Conservation (phyloP, 2,888 invertebrate species). For the Drosophila rellima region DNA sequence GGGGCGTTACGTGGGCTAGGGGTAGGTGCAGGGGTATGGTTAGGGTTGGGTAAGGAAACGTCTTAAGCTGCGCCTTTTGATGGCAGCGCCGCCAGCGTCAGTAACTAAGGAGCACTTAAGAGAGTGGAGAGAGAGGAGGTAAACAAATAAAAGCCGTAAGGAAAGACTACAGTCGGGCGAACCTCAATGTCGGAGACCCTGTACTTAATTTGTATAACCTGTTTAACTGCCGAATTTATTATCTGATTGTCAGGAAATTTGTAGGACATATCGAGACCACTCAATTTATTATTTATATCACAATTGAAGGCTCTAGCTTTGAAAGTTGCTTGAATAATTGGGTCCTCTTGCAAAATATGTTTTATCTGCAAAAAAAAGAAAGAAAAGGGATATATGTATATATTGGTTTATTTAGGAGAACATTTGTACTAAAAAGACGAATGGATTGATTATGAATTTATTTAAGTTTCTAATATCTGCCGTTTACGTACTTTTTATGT, state of each 20-base stretch:
- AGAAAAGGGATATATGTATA: no score
- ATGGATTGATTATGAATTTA: no score
- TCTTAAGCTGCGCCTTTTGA: constrained; percentile 41
- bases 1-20: not conserved
- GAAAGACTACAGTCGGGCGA: not conserved
- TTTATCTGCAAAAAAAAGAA: no score
- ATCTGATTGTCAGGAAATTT: not conserved
- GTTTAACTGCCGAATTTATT: not conserved
- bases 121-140: constrained; percentile 5
- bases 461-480: no score
- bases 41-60: no score
- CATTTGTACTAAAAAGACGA: no score
- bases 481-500: not conserved
- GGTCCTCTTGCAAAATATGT: no score
- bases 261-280: no score
- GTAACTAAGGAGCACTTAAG: constrained; percentile 41
- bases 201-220: not conserved
- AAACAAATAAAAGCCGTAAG: constrained; percentile 9
- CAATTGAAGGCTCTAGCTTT: not conserved
- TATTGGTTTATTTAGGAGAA: no score
- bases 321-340: no score
- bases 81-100: constrained; percentile 43
- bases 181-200: not conserved
- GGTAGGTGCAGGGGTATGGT: not conserved
- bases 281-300: not conserved